Conservation (phyloP, 2,888 invertebrate genomes). For the Drosophila mimica region DNA sequence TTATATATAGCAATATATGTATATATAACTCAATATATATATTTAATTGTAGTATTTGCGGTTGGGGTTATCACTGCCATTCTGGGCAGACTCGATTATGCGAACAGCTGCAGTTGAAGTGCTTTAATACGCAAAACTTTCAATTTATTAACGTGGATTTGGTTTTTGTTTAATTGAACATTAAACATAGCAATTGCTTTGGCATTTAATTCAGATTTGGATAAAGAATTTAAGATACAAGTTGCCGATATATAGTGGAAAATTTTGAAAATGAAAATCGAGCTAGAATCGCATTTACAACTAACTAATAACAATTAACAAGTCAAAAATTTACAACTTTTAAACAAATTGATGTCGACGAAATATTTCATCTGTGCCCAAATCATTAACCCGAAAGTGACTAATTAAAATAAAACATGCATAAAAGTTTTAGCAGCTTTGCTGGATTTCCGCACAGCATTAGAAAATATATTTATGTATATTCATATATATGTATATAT, state of each 20-base stretch:
- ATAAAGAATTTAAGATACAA: neutral
- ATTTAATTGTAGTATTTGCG: no score
- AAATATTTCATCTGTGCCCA: neutral
- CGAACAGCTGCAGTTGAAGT: neutral
- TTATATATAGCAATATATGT: neutral
- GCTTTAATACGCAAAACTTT: slow-evolving; percentile 3
- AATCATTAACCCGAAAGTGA: neutral
- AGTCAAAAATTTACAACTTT: neutral
- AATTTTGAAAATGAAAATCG: neutral
- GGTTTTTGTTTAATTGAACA: neutral
- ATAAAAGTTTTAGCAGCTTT: neutral
- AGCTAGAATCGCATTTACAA: neutral
- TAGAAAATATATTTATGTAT: neutral
- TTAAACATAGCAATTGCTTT: neutral
- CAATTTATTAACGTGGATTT: neutral
- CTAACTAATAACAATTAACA: neutral
- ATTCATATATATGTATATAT: neutral
- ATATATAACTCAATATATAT: no score
- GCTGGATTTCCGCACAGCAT: neutral
- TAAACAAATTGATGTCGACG: neutral
- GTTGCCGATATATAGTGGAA: neutral
- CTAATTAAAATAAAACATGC: neutral
- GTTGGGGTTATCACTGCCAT: slow-evolving; percentile 37
- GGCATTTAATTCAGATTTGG: neutral
- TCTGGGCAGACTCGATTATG: slow-evolving; percentile 6